Evolutionary conservation across 2,888 invertebrate genomes (phyloP).

Genomic region (Andrena praecox): DNA sequence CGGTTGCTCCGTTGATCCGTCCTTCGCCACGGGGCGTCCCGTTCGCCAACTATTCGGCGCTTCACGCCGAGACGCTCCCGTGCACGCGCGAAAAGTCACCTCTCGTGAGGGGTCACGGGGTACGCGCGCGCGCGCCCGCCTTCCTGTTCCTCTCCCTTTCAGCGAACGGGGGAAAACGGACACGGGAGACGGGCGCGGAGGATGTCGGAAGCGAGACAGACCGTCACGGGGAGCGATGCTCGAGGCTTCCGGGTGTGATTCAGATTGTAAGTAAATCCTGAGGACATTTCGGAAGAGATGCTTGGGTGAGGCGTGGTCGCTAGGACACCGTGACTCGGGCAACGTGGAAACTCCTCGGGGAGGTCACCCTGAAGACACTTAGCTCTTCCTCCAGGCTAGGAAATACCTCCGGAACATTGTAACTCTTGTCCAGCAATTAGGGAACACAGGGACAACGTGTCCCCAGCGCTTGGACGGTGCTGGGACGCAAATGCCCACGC

Average conservation of each 20-base stretch:
- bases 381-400: too few species aligned
- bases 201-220: neutral
- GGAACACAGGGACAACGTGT: too few species aligned
- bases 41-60: constrained; percentile 29
- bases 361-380: too few species aligned
- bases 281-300: too few species aligned
- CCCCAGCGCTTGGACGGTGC: neutral
- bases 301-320: too few species aligned
- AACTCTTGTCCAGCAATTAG: too few species aligned
- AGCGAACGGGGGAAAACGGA: constrained; percentile 34
- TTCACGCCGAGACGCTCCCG: constrained; percentile 47
- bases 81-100: constrained; percentile 79
- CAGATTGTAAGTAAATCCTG: too few species aligned
- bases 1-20: constrained; percentile 41
- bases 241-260: neutral
- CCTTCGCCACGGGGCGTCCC: constrained; percentile 72
- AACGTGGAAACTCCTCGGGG: too few species aligned
- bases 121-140: neutral
- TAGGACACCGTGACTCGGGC: too few species aligned
- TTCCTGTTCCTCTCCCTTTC: constrained; percentile 14
- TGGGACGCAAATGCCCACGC: neutral
- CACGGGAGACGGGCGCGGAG: constrained; percentile 58
- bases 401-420: too few species aligned
- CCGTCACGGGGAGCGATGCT: constrained; percentile 8
- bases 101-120: constrained; percentile 13